phyloP scores from a whole-genome alignment of 2,888 invertebrate species.

The Protodeltote pygarga region DNA sequence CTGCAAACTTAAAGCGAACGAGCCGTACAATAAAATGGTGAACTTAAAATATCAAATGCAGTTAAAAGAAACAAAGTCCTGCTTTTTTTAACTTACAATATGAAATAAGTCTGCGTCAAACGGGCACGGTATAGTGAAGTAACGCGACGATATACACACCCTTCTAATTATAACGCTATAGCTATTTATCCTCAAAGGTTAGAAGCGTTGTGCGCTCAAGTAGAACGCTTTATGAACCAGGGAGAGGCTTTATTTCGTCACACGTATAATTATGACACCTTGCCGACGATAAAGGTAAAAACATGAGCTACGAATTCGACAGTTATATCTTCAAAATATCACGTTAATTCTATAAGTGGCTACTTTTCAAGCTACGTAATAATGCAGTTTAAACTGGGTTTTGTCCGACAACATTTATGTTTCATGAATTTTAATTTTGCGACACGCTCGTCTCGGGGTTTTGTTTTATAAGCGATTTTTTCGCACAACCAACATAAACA shows the following conservation, averaged over 20 bases:
- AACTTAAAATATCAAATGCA: neutral
- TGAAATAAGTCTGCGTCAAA: conserved; percentile 19
- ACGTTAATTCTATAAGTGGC: conserved; percentile 7
- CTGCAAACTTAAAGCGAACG: too few species aligned
- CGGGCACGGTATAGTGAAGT: conserved; percentile 22
- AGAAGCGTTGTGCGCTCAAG: conserved; percentile 31
- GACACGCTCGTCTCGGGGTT: too few species aligned
- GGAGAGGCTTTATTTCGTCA: conserved; percentile 42
- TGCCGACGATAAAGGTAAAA: conserved; percentile 14
- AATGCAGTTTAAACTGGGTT: too few species aligned
- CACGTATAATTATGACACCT: conserved; percentile 46
- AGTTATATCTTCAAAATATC: conserved; percentile 11
- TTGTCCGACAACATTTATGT: too few species aligned
- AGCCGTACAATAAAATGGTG: too few species aligned
- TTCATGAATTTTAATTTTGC: too few species aligned
- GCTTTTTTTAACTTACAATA: conserved; percentile 12
- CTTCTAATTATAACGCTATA: conserved; percentile 35
- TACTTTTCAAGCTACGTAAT: conserved; percentile 9
- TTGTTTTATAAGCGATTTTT: too few species aligned
- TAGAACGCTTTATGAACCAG: conserved; percentile 28
- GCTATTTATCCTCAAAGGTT: conserved; percentile 46
- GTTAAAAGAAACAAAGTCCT: conserved; percentile 3
- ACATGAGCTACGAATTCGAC: conserved; percentile 2
- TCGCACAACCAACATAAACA: too few species aligned
- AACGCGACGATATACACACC: conserved; percentile 20